Evolutionary conservation across 2,113 vertebrate genomes (phyloP), one percentile per base, ranked within the genome.

Genomic region (Cyanoderma ruficeps): DNA sequence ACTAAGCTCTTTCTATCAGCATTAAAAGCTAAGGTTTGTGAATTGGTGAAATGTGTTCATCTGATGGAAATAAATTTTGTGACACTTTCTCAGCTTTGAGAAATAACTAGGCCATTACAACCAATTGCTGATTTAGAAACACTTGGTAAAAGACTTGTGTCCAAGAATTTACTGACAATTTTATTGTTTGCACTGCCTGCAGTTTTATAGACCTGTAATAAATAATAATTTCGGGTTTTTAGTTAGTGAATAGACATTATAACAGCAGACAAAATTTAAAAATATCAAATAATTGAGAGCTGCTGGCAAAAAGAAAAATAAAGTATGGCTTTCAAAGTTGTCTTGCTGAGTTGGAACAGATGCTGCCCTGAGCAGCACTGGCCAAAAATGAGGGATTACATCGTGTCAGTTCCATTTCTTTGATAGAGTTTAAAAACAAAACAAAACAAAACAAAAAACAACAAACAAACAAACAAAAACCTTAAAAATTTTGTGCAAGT

Each of bases 11-110:
- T 91, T 93, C 81, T 97, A 95, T 94, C 69, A 53, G 52, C 74
- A 93, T 94, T 93, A 93, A 96, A 96, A 92, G 63, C 76, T 93
- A 87, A 95, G 56, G 70, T 95, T 74, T 96, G 63, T 61, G 39
- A 94, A 91, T 53, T 94, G 59, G 81, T 95, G 87, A 97, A 90
- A 96, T 87, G 70, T 65, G 75, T 92, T 96, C 57, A 84, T 75
- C 59, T 93, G 69, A 84, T 60, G 92, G 46, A 96, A 97, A 89
- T 93, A 96, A 94, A 92, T 61, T 93, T 83, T 84, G 76, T 87
- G 77, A 88, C 59, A 90, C 35, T 82, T 81, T 89, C 78, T 92
- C 83, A 88, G 67, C 46, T 94, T 94, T 93, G 76, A 96, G 83
- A 95, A 91, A 91, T 59, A 94, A 59, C 67, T 92, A 61, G 82